Evolutionary conservation across 2,888 invertebrate species (phyloP), one percentile per base, ranked within the genome.

Genomic region (Trichopoda pennipes): DNA sequence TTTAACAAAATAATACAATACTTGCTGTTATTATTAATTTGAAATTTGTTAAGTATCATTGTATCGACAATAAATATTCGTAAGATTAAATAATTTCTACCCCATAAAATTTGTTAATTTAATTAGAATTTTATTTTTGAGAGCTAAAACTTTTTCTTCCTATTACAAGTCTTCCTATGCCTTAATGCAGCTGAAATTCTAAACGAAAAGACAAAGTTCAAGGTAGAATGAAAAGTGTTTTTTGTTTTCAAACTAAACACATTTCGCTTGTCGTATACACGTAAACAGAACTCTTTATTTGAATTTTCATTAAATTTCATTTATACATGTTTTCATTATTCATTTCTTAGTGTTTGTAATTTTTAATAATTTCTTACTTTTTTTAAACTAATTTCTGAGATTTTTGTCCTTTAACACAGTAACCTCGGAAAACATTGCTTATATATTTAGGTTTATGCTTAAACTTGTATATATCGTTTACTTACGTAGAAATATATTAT

Each of bases 321-420:
- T 61, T 61, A 47, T n/a, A 9, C 60, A 51, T 60, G 14, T 44
- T 32, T 76, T 53, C 19, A n/a, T 61, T n/a, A 51, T 76, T 68
- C 47, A 49, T 47, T 61, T 51, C 35, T 49, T 60, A 14, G 21
- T 2, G 38, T 12, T 38, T 38, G 38, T 38, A 38, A 38, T 38
- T 3, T 17, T 72, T 53, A 32, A n/a, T n/a, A n/a, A 3, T 12
- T 64, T 51, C 7, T 64, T 60, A 9, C 66, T 51, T 66, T 51
- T 60, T 61, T 44, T 28, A 47, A 72, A 79, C 73, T 49, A 80
- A 73, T 68, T 73, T 79, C 68, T 38, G 23, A 79, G 79, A 79
- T 68, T 79, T 74, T 63, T 69, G 68, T 68, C 79, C 68, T 80
- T 69, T 74, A 68, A 56, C 42, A 68, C 19, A 68, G 28, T 56